phyloP scores from a whole-genome alignment of 1,140 invertebrate genomes.

The Elymnias hypermnestra region DNA sequence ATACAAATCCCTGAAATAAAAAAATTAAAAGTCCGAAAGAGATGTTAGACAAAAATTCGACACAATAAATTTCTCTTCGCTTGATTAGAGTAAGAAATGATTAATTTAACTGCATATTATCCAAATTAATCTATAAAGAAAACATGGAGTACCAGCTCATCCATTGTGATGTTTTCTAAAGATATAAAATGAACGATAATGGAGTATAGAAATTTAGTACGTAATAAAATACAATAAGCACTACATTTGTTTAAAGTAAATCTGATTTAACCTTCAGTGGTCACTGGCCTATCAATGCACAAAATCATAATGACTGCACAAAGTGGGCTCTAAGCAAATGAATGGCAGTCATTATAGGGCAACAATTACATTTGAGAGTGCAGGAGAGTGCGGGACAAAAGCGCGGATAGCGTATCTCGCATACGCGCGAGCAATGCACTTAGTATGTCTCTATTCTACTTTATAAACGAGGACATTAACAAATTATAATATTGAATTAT shows the following conservation, averaged over 20 bases:
- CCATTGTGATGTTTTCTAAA: neutral
- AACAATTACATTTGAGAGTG: constrained; percentile 46
- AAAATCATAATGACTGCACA: constrained; percentile 38
- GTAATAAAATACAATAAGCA: constrained; percentile 4
- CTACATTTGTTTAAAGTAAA: constrained; percentile 8
- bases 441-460: constrained; percentile 16
- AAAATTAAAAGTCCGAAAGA: no score
- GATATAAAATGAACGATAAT: constrained; percentile 1
- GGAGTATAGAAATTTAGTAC: neutral
- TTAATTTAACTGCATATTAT: neutral
- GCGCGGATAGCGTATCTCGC: constrained; percentile 27
- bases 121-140: neutral
- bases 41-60: no score
- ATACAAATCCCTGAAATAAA: no score
- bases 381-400: constrained; percentile 50
- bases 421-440: constrained; percentile 17
- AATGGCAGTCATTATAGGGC: constrained; percentile 45
- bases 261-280: constrained; percentile 19
- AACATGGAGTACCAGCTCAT: constrained; percentile 4
- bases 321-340: constrained; percentile 36
- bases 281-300: constrained; percentile 24
- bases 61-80: no score
- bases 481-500: no score
- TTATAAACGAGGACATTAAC: no score
- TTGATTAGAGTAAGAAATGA: no score